Percentiles rank a stretch among this genome's conserved stretches.
Evolutionary conservation across 2,888 invertebrate species (phyloP).

Genomic region (Orchesella flavescens): DNA sequence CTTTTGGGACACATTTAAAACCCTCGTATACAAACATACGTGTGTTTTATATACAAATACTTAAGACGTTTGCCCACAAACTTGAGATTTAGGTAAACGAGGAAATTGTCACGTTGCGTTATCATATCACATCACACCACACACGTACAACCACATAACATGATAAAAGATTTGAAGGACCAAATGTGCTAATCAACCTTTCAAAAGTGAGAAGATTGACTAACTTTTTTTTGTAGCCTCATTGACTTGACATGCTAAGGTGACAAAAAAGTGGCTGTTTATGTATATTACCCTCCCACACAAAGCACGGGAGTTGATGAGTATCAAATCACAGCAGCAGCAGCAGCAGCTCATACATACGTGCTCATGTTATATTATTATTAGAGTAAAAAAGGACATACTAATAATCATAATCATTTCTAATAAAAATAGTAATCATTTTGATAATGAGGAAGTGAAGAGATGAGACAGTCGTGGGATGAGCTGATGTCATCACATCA

Average conservation of each 20-base stretch:
- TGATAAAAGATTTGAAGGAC: not conserved
- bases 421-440: conserved; percentile 19
- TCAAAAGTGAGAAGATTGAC: conserved; percentile 13
- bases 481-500: conserved; percentile 23
- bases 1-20: too few relatives aligned
- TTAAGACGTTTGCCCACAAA: too few relatives aligned
- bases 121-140: not conserved
- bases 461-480: conserved; percentile 1
- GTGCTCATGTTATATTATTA: too few relatives aligned
- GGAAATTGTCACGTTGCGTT: too few relatives aligned
- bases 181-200: conserved; percentile 8
- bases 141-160: not conserved
- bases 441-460: conserved; percentile 27
- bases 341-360: too few relatives aligned
- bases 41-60: too few relatives aligned
- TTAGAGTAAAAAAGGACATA: not conserved
- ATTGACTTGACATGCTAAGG: not conserved
- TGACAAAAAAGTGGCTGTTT: not conserved
- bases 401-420: conserved; percentile 24
- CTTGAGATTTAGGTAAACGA: too few relatives aligned
- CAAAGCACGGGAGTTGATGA: not conserved
- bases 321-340: not conserved
- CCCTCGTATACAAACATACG: too few relatives aligned
- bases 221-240: conserved; percentile 11
- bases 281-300: not conserved